Base-by-base conservation (phyloP, 2,888 invertebrate genomes). In the Coelinius sp. region DNA sequence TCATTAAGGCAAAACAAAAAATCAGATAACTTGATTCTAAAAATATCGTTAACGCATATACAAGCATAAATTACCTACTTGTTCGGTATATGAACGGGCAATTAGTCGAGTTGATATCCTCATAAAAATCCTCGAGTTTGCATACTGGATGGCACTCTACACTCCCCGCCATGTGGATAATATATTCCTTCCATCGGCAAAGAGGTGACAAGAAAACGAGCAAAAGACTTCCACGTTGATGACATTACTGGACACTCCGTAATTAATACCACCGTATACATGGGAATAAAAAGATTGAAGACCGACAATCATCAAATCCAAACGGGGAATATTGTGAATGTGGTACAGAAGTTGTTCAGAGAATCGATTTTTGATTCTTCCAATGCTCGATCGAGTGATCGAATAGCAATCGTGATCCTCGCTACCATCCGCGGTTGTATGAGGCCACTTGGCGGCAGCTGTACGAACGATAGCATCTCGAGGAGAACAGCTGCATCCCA, bases 401-500 rank as follows among this genome's bases (percentile, higher is more conserved):
- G 14, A 41, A 63, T 24, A 20, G 20, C 46, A 63, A 63, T 63
- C 63, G 41, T 25, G 63, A 38, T 63, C 38, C 24, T 24, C 8
- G 44, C 44, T 63, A 63, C 63, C 63, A 44, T 63, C 41, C 41
- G 20, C 22, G 41, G 20, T 41, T 6, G 12, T 24, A 12, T 41
- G 24, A 41, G 38, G 41, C 63, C 63, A 63, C 63, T 63, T 41
- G 24, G 41, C 24, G 41, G 63, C 63, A 63, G 63, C 63, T 63
- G 63, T 63, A 20, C n/a, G 38, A 41, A 24, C 63, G 63, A 63
- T 63, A 63, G n/a, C 20, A 63, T 63, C 63, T 41, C 38, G 41
- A 24, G 24, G 12, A 63, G 63, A 63, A 14, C 63, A 63, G 63
- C 63, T 63, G 63, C 41, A 41, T 63, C 52, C 38, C 63, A 63